phyloP scores from a whole-genome alignment of 2,113 vertebrate genomes.

The Psilopsiagon aymara region DNA sequence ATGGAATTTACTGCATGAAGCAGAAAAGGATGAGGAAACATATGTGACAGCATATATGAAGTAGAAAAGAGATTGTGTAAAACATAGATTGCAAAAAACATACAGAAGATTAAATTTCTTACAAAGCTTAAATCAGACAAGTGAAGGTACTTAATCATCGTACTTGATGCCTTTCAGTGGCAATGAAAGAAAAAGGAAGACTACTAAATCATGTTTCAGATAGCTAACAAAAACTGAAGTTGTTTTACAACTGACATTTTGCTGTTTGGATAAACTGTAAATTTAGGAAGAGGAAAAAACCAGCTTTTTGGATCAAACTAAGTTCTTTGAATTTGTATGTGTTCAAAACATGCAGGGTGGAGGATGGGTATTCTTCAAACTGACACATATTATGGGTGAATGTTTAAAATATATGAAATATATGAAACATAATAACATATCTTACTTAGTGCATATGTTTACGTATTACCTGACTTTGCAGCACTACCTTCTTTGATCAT shows the following conservation, averaged over 20 bases:
- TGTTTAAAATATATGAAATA: neutral
- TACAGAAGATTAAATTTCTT: neutral
- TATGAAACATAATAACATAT: neutral
- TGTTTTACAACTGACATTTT: neutral
- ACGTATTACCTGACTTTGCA: neutral
- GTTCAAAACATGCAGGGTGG: neutral
- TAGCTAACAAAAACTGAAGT: neutral
- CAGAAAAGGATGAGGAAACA: neutral
- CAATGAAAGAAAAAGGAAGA: neutral
- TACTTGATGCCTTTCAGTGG: neutral
- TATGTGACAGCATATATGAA: neutral
- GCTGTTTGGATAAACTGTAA: neutral
- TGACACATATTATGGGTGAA: neutral
- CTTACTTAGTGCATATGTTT: neutral
- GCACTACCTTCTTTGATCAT: neutral
- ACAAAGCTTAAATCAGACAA: neutral
- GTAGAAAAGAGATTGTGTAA: neutral
- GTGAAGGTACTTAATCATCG: neutral
- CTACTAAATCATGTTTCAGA: neutral
- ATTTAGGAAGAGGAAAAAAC: neutral
- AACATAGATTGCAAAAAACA: neutral
- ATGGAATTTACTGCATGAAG: neutral
- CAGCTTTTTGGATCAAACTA: fast-evolving
- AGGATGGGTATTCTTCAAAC: neutral
- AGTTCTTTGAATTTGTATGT: neutral